A percentile compares a stretch with the other conserved stretches of the same genome.
Conservation (phyloP, 2,113 vertebrate genomes). For the Paramormyrops kingsleyae region DNA sequence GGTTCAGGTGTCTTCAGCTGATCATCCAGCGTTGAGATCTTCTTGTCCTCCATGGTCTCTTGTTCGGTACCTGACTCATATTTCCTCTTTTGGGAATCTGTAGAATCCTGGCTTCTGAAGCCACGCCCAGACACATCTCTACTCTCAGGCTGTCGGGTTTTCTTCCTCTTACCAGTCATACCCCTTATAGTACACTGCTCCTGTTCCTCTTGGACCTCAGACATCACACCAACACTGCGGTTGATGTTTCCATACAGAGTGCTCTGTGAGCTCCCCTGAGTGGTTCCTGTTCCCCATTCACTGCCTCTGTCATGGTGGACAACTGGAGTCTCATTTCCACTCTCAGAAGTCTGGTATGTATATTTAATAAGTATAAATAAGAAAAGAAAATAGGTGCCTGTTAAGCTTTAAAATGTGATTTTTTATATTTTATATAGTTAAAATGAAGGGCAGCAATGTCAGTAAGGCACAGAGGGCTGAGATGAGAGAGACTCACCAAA, state of each 20-base stretch:
- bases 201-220: not conserved
- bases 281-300: no score
- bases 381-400: not conserved
- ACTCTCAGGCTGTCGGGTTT: not conserved
- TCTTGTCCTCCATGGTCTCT: not conserved
- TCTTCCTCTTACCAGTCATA: not conserved
- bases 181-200: not conserved
- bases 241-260: constrained; percentile 28
- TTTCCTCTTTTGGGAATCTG: not conserved
- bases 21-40: not conserved
- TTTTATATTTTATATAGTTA: not conserved
- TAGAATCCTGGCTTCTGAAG: not conserved
- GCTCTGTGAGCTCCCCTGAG: not conserved
- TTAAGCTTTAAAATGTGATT: not conserved
- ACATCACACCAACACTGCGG: not conserved
- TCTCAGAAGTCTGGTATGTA: constrained; percentile 12
- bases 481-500: constrained; percentile 34
- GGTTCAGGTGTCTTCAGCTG: not conserved
- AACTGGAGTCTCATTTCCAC: not conserved
- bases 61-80: not conserved
- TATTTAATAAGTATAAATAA: constrained; percentile 25
- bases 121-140: not conserved
- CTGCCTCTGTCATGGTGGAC: no score
- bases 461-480: not conserved
- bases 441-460: not conserved